Base-by-base conservation (phyloP, 1,140 invertebrate genomes). In the Drosophila lini region DNA sequence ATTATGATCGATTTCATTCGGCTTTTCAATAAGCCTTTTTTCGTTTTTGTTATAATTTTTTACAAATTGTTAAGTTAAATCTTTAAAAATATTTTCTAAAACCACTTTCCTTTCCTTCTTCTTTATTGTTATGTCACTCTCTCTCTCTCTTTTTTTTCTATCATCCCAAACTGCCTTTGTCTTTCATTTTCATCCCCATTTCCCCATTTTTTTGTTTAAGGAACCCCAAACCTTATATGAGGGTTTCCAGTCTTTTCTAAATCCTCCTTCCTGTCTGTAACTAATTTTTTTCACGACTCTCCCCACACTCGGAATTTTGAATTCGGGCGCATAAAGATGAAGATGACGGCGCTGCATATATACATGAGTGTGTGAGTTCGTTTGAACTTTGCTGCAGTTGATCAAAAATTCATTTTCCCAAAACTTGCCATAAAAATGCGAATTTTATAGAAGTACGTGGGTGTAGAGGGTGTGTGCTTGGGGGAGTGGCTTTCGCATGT, bases 391-490 rank as follows among this genome's bases (percentile, higher is more conserved):
- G 84, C 78, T 88, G 84, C 84, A 88, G 84, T 88, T 88, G 84
- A 88, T 88, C 84, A 88, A 88, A 88, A 88, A 88, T 88, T 88
- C 84, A 88, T 88, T 88, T 88, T 88, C 84, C 76, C 3, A 89
- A 88, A 88, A 88, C 74, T 89, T 84, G 80, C 80, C 77, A 88
- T 88, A 84, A 88, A 86, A 88, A 80, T 88, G 68, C 31, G 65
- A 88, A 52, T 81, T 89, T 88, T 80, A 88, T 89, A 56, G 75
- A 52, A 63, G 36, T 19, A 61, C 56, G 65, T 67, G 65, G 11
- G 25, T 9, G 13, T 3, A 6, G 45, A 28, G 56, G 6, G 19
- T n/a, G 31, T n/a, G 31, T 9, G 41, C 48, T 62, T n/a, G 28
- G 47, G 41, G 22, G 44, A 68, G 55, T 68, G 56, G n/a, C 50